phyloP scores from a whole-genome alignment of 2,113 vertebrate genomes.

The Ovibos moschatus region DNA sequence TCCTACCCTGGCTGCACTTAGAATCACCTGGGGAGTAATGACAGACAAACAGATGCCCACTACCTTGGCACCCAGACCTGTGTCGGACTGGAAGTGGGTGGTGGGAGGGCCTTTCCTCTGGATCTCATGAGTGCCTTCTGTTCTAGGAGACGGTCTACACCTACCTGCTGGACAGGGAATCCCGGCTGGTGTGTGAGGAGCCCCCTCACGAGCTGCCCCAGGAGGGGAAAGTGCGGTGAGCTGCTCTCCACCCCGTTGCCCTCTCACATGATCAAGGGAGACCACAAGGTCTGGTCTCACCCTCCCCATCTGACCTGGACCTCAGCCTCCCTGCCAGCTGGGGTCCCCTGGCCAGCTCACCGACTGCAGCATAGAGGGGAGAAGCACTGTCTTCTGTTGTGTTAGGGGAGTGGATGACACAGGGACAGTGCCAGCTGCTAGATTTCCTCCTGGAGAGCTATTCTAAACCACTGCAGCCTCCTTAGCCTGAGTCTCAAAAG shows the following conservation, averaged over 20 bases:
- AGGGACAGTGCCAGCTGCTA: not conserved
- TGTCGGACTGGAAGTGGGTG: not conserved
- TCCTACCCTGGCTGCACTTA: not conserved
- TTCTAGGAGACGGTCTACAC: conserved; percentile 90
- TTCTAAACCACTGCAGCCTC: not conserved
- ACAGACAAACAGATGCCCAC: not conserved
- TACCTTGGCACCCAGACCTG: not conserved
- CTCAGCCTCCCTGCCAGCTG: not conserved
- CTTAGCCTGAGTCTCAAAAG: not conserved
- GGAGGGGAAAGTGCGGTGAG: conserved; percentile 86
- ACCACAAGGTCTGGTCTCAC: not conserved
- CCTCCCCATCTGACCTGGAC: not conserved
- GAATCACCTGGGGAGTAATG: not conserved
- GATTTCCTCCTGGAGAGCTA: not conserved
- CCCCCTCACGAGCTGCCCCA: conserved; percentile 88
- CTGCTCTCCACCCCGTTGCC: not conserved
- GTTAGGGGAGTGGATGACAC: not conserved
- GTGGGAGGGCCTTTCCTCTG: not conserved
- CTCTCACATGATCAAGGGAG: not conserved
- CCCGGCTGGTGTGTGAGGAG: conserved; percentile 87
- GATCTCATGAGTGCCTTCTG: not conserved
- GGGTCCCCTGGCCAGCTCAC: not conserved
- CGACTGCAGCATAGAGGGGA: not conserved
- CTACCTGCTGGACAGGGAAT: conserved; percentile 89
- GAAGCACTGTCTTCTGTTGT: not conserved